Conservation (phyloP, 2,888 invertebrate genomes). For the Drosophila setosimentum region DNA sequence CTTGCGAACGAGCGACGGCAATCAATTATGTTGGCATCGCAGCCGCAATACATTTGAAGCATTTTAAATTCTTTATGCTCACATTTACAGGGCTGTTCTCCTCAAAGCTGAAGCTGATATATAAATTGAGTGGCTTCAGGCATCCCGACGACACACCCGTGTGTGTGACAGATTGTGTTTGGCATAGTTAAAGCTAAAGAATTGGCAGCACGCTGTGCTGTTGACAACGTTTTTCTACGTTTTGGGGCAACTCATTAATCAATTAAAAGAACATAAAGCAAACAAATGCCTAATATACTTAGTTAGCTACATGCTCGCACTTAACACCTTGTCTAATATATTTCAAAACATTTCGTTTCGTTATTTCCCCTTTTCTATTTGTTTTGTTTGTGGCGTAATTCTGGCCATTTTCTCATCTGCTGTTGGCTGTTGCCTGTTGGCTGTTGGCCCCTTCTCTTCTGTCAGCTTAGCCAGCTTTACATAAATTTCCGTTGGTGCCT, state of each 20-base stretch:
- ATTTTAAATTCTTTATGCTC: conserved; percentile 62
- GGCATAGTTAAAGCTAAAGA: conserved; percentile 32
- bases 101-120: conserved; percentile 9
- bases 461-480: conserved; percentile 62
- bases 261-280: conserved; percentile 69
- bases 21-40: conserved; percentile 71
- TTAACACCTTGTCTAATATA: conserved; percentile 62
- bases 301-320: conserved; percentile 33
- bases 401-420: conserved; percentile 2
- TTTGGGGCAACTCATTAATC: conserved; percentile 66
- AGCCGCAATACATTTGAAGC: conserved; percentile 63
- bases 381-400: conserved; percentile 3
- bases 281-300: conserved; percentile 58
- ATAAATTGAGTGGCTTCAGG: conserved; percentile 24
- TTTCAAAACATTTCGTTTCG: conserved; percentile 18
- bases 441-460: conserved; percentile 10
- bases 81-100: conserved; percentile 15
- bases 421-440: no score
- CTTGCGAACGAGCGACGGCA: conserved; percentile 43
- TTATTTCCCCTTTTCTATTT: not conserved
- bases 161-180: conserved; percentile 54
- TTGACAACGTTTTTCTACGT: conserved; percentile 55
- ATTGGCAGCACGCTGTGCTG: conserved; percentile 49
- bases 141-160: conserved; percentile 1
- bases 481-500: conserved; percentile 66